Evolutionary conservation across 1,140 invertebrate genomes (phyloP), one percentile per base, ranked within the genome.

Genomic region (Drosophila hydei): DNA sequence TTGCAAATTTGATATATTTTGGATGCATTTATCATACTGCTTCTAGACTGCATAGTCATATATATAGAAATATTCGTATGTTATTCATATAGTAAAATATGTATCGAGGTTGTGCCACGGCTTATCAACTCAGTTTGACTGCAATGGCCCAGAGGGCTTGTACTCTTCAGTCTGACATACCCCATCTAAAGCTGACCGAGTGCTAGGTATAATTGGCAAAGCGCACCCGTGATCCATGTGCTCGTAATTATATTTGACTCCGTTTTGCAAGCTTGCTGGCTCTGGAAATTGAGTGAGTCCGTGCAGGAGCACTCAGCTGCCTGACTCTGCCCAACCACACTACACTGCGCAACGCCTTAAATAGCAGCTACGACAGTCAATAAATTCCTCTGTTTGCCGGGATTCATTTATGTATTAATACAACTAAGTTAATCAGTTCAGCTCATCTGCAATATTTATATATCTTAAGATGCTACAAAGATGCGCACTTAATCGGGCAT

Each of bases 181-280:
- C 2, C 2, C 30, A 33, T 19, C 43, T 64, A 14, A 50, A 52
- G 19, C 62, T 47, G 21, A 11, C 23, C 6, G 25, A 0, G 36
- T 30, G 21, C 25, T 27, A 1, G 27, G 11, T 42, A 19, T 64
- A 64, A 71, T 58, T 71, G 68, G 19, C 23, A 8, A 38, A 51
- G 14, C 33, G 5, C 27, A 51, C n/a, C 11, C 19, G 56, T 43
- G 51, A 43, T 56, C 56, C 33, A 71, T 43, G 50, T 42, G 18
- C 30, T 56, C 52, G 33, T 51, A 71, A 71, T 64, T 52, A 43
- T 9, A 56, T 71, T 71, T 64, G 36, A 11, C 21, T 42, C 52
- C 16, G 42, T 38, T 63, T 55, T 40, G 54, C 23, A 33, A 52
- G 55, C 42, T 63, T 38, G 54, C 19, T 65, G 42, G n/a, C n/a